Percentiles rank a stretch among this genome's conserved stretches.
These are phyloP conservation scores for Ornithorhynchus anatinus DNA, from an alignment of 2,113 vertebrate genomes.

Conservation along the genomic window DNA sequence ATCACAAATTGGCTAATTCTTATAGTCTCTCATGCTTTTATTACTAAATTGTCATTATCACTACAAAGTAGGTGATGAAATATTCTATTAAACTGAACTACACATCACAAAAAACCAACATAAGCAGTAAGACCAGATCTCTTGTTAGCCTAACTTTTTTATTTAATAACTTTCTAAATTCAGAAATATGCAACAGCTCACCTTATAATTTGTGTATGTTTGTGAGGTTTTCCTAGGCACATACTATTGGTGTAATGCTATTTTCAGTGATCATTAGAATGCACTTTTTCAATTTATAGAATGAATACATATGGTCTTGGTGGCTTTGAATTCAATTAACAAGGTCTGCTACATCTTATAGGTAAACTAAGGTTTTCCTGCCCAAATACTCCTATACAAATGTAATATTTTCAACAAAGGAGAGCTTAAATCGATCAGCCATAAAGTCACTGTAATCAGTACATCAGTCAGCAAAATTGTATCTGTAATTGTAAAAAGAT, in stretches of 20 bases:
- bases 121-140: neutral
- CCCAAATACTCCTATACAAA: conserved; percentile 38
- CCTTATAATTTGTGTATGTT: neutral
- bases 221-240: neutral
- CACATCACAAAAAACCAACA: neutral
- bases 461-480: conserved; percentile 9
- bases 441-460: conserved; percentile 19
- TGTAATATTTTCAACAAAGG: conserved; percentile 19
- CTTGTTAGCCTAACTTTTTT: neutral
- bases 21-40: no score
- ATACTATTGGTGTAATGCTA: conserved; percentile 14
- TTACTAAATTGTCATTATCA: neutral
- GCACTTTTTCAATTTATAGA: neutral
- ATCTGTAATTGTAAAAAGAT: no score
- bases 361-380: conserved; percentile 31
- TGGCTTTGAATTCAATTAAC: conserved; percentile 43
- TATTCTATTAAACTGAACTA: neutral
- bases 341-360: conserved; percentile 14
- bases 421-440: conserved; percentile 10
- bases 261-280: neutral
- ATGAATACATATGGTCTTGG: conserved; percentile 5
- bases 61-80: neutral
- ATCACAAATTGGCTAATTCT: no score
- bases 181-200: neutral
- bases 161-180: conserved; percentile 8